Conservation (phyloP, 2,888 invertebrate genomes). For the Drosophila mimetica region DNA sequence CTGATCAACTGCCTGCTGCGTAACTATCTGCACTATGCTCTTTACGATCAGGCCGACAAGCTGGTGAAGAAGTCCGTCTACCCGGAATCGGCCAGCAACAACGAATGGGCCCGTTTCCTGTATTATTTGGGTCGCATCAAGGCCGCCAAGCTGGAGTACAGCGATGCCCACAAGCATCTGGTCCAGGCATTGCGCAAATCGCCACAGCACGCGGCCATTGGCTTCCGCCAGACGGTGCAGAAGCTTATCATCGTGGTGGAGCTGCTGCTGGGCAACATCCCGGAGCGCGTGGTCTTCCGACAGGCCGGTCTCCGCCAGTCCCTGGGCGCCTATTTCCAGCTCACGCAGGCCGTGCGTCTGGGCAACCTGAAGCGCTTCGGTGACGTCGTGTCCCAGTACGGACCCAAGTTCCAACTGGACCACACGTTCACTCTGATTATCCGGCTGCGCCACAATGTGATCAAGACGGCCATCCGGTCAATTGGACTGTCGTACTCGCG, state of each 20-base stretch:
- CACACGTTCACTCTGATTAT: conserved; percentile 98
- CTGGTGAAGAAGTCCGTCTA: conserved; percentile 98
- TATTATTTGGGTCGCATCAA: conserved; percentile 99
- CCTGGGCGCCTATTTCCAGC: conserved; percentile 97
- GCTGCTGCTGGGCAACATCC: conserved; percentile 97
- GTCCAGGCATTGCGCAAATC: conserved; percentile 98
- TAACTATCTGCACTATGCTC: conserved; percentile 97
- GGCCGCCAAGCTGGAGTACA: conserved; percentile 98
- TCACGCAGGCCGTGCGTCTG: conserved; percentile 97
- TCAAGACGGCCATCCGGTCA: conserved; percentile 98
- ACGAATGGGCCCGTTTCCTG: conserved; percentile 98
- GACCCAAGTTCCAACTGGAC: conserved; percentile 95
- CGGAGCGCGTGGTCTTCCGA: conserved; percentile 97
- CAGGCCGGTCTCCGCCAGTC: conserved; percentile 95
- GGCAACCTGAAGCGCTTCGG: conserved; percentile 98
- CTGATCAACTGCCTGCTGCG: conserved; percentile 97
- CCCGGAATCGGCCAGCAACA: conserved; percentile 98
- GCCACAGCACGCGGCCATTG: conserved; percentile 98
- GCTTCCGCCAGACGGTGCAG: conserved; percentile 98
- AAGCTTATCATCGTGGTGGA: conserved; percentile 98
- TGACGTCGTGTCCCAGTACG: conserved; percentile 95
- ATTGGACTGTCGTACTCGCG: conserved; percentile 98
- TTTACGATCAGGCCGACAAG: conserved; percentile 99
- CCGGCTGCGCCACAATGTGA: conserved; percentile 98
- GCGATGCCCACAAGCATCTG: conserved; percentile 97